These are phyloP conservation scores for Cephus pygmeus DNA, from an alignment of 2,888 invertebrate genomes.

Conservation along the genomic window DNA sequence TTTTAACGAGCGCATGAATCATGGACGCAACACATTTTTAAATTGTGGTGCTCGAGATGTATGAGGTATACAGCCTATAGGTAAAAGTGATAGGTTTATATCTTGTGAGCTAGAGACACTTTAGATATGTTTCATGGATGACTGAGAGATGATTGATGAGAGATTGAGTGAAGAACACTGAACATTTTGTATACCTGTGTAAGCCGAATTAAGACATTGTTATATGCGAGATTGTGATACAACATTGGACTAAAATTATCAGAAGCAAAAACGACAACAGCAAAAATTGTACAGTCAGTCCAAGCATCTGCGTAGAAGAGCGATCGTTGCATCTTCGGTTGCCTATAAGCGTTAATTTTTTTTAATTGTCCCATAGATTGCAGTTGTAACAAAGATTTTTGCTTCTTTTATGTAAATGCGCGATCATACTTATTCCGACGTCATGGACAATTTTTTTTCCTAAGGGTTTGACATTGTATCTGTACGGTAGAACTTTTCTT, in stretches of 20 bases:
- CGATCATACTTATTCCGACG: neutral
- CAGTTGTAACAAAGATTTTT: neutral
- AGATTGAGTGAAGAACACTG: neutral
- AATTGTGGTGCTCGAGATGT: slow-evolving; percentile 21
- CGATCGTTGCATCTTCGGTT: neutral
- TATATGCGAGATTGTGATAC: neutral
- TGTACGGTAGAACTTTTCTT: neutral
- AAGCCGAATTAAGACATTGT: slow-evolving; percentile 5
- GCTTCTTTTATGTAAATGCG: neutral
- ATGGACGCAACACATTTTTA: slow-evolving; percentile 15
- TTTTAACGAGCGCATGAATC: slow-evolving; percentile 36
- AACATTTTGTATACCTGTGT: slow-evolving; percentile 3
- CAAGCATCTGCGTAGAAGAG: neutral
- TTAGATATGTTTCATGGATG: neutral
- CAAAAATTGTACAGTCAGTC: neutral
- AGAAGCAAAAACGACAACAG: neutral
- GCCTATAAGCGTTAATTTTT: neutral
- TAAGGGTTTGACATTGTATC: neutral
- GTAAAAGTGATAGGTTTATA: slow-evolving; percentile 19
- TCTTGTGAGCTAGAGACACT: neutral
- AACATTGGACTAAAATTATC: neutral
- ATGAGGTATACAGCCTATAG: slow-evolving; percentile 17
- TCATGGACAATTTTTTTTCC: neutral
- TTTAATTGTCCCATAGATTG: neutral
- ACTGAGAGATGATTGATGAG: neutral